Evolutionary conservation across 1,140 invertebrate species (phyloP).

Genomic region (Manduca sexta): DNA sequence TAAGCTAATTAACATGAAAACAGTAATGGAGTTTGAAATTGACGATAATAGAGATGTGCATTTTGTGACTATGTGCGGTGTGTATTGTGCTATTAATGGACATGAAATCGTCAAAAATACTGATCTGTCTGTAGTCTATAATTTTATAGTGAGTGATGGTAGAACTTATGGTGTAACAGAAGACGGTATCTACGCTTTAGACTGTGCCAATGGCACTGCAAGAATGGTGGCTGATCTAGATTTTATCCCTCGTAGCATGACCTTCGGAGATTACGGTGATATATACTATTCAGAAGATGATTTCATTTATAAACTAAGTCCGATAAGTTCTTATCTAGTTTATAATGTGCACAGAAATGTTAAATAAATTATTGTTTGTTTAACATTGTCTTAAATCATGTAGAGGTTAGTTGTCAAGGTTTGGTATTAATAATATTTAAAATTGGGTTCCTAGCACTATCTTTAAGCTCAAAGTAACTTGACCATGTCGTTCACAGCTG

Average conservation of each 20-base stretch:
- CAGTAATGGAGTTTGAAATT: constrained; percentile 54
- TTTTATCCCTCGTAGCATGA: constrained; percentile 47
- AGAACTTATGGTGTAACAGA: constrained; percentile 43
- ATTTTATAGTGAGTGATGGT: constrained; percentile 46
- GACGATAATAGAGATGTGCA: constrained; percentile 49
- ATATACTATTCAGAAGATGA: constrained; percentile 51
- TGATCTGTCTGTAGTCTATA: constrained; percentile 42
- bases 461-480: no score
- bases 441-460: not conserved
- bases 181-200: constrained; percentile 42
- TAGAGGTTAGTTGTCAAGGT: not conserved
- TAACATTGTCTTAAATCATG: not conserved
- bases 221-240: constrained; percentile 37
- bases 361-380: no score
- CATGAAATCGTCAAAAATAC: constrained; percentile 46
- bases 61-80: constrained; percentile 54
- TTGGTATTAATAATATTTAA: not conserved
- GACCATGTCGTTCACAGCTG: no score
- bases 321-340: constrained; percentile 48
- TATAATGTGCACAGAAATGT: constrained; percentile 39
- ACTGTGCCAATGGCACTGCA: constrained; percentile 53
- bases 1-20: constrained; percentile 39
- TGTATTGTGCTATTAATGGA: constrained; percentile 45
- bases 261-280: constrained; percentile 63
- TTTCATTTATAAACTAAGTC: constrained; percentile 48